Base-by-base conservation (phyloP, 37 sponge, comb jelly and placozoan species). In the Halichondria panicea region DNA sequence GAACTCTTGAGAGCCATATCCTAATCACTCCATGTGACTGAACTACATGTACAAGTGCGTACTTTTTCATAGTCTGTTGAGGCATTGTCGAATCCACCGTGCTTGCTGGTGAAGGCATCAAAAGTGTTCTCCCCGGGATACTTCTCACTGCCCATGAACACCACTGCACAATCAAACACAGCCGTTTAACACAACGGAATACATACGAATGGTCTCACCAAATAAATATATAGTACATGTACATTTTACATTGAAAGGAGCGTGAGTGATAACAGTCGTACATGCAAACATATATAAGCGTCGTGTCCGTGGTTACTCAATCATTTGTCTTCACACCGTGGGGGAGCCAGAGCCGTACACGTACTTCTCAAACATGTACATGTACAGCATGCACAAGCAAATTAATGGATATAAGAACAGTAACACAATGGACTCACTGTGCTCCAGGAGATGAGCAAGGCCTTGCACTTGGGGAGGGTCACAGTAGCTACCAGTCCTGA, bases 131-230 rank as follows among this genome's bases (percentile, higher is more conserved):
- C 88, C 27, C 61, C 84, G 25, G 92, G 92, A 66, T 87, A 91
- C 78, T 82, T 83, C 59, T 87, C 48, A 36, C 75, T 82, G 18
- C 92, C 92, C 87, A 91, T 86, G 40, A 91, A 87, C 62, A 91
- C 72, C 92, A 91, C 92, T 91, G 70, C 33, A 67, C 28, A 7
- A 58, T 22, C 19, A 58, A 22, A 22, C 41, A 88, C 89, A n/a
- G n/a, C n/a, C n/a, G n/a, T n/a, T n/a, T n/a, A n/a, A n/a, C n/a
- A n/a, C n/a, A n/a, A n/a, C n/a, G n/a, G n/a, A n/a, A n/a, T n/a
- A n/a, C n/a, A n/a, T n/a, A n/a, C n/a, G n/a, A n/a, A n/a, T n/a
- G n/a, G n/a, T n/a, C n/a, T n/a, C n/a, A n/a, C n/a, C n/a, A n/a
- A n/a, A n/a, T n/a, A n/a, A n/a, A n/a, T n/a, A n/a, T n/a, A n/a